Evolutionary conservation across 2,888 invertebrate genomes (phyloP).

Genomic region (Ochlodes sylvanus): DNA sequence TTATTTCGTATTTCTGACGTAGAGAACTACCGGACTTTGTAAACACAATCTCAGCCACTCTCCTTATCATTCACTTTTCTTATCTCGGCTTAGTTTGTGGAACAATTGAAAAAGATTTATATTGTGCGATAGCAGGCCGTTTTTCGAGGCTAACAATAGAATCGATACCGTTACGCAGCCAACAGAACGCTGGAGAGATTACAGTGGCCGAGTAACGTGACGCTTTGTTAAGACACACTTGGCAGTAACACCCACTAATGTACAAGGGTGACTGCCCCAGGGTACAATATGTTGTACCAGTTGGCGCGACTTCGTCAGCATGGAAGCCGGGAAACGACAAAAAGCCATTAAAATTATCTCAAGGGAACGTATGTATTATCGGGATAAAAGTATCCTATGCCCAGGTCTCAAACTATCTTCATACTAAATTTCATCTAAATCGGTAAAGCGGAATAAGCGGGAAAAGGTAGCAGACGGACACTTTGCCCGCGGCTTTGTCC

Average conservation of each 20-base stretch:
- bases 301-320: no score
- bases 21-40: no score
- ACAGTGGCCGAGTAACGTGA: slow-evolving; percentile 68
- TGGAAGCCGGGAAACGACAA: no score
- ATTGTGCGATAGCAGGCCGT: slow-evolving; percentile 40
- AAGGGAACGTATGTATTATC: no score
- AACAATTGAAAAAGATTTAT: slow-evolving; percentile 39
- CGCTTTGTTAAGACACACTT: slow-evolving; percentile 72
- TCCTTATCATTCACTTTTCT: slow-evolving; percentile 20
- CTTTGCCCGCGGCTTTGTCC: no score
- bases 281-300: slow-evolving; percentile 57
- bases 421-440: no score
- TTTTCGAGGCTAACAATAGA: slow-evolving; percentile 41
- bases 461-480: no score
- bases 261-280: slow-evolving; percentile 68
- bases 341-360: no score
- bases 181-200: slow-evolving; percentile 69
- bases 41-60: slow-evolving; percentile 9
- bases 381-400: no score
- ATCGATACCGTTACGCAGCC: slow-evolving; percentile 19
- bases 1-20: no score
- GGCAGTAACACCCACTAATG: slow-evolving; percentile 75
- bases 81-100: slow-evolving; percentile 32
- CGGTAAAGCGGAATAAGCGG: no score
- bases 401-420: no score